Base-by-base conservation (phyloP, 2,888 invertebrate species). In the Autographa pulchrina region DNA sequence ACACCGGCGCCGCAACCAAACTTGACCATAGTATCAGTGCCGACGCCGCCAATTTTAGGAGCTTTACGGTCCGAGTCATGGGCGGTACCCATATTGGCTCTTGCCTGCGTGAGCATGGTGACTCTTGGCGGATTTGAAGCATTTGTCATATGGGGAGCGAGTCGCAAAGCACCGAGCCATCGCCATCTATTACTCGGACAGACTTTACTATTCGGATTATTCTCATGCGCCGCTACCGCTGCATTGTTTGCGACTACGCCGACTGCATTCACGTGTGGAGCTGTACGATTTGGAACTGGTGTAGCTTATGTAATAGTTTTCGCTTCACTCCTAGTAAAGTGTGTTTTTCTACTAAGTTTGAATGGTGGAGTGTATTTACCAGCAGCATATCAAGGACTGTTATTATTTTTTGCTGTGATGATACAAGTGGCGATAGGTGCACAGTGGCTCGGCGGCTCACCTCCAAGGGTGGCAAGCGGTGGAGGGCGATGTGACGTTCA, bases 311-410 rank as follows among this genome's bases (percentile, higher is more conserved):
- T 98, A 66, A 96, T 99, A 70, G 98, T 99, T 74, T 99, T 99
- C 92, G 98, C 98, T 56, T 98, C 99, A 0, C 96, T 99, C 64
- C 96, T 99, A 85, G 99, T 99, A 80, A 99, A 99, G 94, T 98
- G 99, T 92, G 98, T 99, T 82, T 99, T 99, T 92, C 96, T 99
- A 74, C 97, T 99, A 82, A 98, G 99, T 89, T 97, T 99, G 75
- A 98, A 99, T 93, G 97, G 98, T 67, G 98, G 98, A 75, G 98
- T 99, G 64, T 99, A 99, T 90, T 96, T 99, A 68, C 99, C 99
- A 67, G 98, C 99, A 9, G 98, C 98, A 16, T 99, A 99, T 93
- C 99, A 99, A 94, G 98, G 97, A 78, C 96, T 99, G 38, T 96
- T 99, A 84, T 96, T 99, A 82, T 97, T 98, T 86, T 99, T 99